Evolutionary conservation across 64 coral and sea anemone genomes (phyloP), one percentile per base, ranked within the genome.

Genomic region (Orbicella faveolata): DNA sequence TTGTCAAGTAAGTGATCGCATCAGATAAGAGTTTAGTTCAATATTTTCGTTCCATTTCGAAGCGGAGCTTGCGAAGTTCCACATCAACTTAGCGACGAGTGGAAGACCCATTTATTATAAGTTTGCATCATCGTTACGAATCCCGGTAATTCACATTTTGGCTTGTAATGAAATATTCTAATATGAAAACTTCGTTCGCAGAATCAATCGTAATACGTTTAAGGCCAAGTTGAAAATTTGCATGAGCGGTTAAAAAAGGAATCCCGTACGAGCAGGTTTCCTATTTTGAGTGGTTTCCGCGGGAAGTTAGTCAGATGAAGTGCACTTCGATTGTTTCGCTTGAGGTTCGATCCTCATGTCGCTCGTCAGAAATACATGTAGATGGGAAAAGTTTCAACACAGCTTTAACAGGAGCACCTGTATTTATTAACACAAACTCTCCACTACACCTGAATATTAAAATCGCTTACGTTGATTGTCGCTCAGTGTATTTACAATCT

Each of bases 1-100:
- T 92, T 54, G 75, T 86, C 87, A 92, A 92, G 90, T 92, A 74
- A 92, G 90, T 89, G 10, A 26, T 70, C 7, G 10, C 67, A 70
- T 25, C 8, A 26, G 10, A 23, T 25, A 26, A n/a, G 20, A n/a
- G 2, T 69, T n/a, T 23, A 70, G n/a, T 70, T 70, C 67, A 26
- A n/a, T 25, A 70, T 23, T 25, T 70, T 10, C 20, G 67, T 26
- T n/a, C 4, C 9, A 70, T 26, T 70, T 70, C n/a, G 21, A 26
- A 1, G 67, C 20, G 25, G 21, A 23, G 67, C 44, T 6, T 48
- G 44, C 44, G 44, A 48, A 70, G n/a, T 26, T 26, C 9, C 30
- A 26, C 20, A 70, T n/a, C 20, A 25, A 26, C 67, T 33, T 26
- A 26, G 5, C n/a, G 25, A 70, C 9, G 21, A 70, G 10, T 70